A percentile compares a stretch with the other conserved stretches of the same genome.
These are phyloP conservation scores for Muscidifurax raptorellus DNA, from an alignment of 1,140 invertebrate genomes.

Conservation along the genomic window DNA sequence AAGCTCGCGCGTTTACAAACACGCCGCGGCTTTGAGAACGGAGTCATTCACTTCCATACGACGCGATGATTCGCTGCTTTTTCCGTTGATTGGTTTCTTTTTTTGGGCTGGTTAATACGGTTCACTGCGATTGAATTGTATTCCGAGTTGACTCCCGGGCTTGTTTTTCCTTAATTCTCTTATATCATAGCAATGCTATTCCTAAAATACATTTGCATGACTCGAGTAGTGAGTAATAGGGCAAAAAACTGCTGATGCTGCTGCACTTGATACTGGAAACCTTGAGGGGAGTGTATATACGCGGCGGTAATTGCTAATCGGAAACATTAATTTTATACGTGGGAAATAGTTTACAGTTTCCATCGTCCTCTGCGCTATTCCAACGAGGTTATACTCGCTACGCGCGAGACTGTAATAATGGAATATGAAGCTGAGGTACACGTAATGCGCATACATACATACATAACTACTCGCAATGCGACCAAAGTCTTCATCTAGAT, in stretches of 20 bases:
- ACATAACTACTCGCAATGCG: no score
- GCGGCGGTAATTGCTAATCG: slow-evolving; percentile 20
- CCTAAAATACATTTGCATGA: neutral
- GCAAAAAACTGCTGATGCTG: no score
- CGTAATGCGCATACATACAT: no score
- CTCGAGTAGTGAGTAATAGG: no score
- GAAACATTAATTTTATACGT: slow-evolving; percentile 28
- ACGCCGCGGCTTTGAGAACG: neutral
- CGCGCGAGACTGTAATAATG: no score
- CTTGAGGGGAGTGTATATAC: neutral
- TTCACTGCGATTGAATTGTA: no score
- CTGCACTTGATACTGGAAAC: neutral
- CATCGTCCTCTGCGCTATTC: neutral
- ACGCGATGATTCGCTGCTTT: neutral
- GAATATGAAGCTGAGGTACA: no score
- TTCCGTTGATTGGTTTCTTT: neutral
- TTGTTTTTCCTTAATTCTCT: no score
- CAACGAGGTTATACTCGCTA: slow-evolving; percentile 16
- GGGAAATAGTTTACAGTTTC: slow-evolving; percentile 15
- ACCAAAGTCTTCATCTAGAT: neutral
- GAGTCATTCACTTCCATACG: neutral
- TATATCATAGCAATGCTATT: no score
- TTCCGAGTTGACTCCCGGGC: no score
- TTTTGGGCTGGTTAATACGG: neutral
- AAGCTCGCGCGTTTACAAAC: neutral